These are phyloP conservation scores for Eristalinus aeneus DNA, from an alignment of 2,888 invertebrate genomes.

Conservation along the genomic window DNA sequence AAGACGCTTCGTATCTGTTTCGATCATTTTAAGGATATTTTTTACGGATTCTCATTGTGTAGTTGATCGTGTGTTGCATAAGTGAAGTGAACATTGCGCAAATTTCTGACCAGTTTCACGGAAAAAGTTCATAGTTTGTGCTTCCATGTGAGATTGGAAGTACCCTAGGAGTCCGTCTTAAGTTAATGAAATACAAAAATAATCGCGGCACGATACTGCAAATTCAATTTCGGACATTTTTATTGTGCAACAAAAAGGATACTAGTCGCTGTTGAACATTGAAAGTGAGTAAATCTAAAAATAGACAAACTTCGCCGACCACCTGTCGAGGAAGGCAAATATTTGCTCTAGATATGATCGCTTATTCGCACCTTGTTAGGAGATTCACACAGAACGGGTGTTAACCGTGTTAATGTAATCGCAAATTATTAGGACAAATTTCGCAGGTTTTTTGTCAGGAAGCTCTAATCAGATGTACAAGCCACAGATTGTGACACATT, in stretches of 20 bases:
- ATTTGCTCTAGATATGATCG: background rate
- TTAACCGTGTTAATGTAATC: slow-evolving; percentile 21
- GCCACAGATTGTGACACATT: background rate
- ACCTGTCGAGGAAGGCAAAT: background rate
- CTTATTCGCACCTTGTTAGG: background rate
- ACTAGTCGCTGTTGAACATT: background rate
- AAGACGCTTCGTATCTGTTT: background rate
- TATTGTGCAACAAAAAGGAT: slow-evolving; percentile 70
- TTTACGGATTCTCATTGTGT: background rate
- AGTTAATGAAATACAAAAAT: slow-evolving; percentile 81
- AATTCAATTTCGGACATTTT: slow-evolving; percentile 80
- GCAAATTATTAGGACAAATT: slow-evolving; percentile 1
- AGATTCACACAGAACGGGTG: background rate
- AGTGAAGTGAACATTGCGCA: background rate
- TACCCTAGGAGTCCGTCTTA: slow-evolving; percentile 18
- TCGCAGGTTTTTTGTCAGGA: background rate
- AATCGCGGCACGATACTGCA: slow-evolving; percentile 80
- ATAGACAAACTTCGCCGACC: background rate
- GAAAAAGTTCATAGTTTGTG: background rate
- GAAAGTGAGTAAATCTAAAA: slow-evolving; percentile 39
- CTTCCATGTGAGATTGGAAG: slow-evolving; percentile 33
- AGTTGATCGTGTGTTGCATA: background rate
- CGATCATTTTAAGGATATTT: background rate
- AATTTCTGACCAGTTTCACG: background rate
- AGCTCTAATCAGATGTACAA: background rate